These are phyloP conservation scores for Apis cerana DNA, from an alignment of 1,140 invertebrate species.

Conservation along the genomic window DNA sequence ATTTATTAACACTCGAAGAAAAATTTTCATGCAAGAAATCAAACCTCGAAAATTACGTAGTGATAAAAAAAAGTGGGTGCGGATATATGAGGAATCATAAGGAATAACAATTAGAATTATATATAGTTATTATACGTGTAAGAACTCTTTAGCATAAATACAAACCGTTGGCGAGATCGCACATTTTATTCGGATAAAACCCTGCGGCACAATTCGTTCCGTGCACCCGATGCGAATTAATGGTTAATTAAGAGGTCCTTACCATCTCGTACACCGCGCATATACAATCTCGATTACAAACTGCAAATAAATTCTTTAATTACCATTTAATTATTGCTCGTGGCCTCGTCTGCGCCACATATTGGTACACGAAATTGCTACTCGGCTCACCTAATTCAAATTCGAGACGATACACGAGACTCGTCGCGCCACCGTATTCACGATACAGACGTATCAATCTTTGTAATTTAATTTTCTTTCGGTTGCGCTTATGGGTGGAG, in stretches of 20 bases:
- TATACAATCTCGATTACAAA: not conserved
- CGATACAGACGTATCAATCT: not conserved
- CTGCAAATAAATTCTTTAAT: slow-evolving; percentile 24
- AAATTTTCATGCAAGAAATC: too few relatives aligned
- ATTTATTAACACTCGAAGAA: too few relatives aligned
- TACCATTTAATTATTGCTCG: slow-evolving; percentile 41
- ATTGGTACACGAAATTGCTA: not conserved
- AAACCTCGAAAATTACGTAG: too few relatives aligned
- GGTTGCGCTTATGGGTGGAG: not conserved
- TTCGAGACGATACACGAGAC: not conserved
- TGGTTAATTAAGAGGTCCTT: slow-evolving; percentile 35
- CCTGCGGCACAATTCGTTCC: slow-evolving; percentile 1
- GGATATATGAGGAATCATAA: not conserved
- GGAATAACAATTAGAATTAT: not conserved
- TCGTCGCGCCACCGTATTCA: not conserved
- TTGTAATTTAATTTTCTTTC: slow-evolving; percentile 7
- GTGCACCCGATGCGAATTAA: slow-evolving; percentile 4
- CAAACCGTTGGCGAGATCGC: not conserved
- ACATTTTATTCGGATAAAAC: not conserved
- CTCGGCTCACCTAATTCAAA: not conserved
- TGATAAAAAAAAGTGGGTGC: too few relatives aligned
- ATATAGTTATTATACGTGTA: too few relatives aligned
- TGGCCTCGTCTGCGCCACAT: not conserved
- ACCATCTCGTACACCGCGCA: not conserved
- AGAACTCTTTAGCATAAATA: not conserved